These are phyloP conservation scores for Periophthalmodon schlosseri DNA, from an alignment of 2,113 vertebrate genomes.

Conservation along the genomic window DNA sequence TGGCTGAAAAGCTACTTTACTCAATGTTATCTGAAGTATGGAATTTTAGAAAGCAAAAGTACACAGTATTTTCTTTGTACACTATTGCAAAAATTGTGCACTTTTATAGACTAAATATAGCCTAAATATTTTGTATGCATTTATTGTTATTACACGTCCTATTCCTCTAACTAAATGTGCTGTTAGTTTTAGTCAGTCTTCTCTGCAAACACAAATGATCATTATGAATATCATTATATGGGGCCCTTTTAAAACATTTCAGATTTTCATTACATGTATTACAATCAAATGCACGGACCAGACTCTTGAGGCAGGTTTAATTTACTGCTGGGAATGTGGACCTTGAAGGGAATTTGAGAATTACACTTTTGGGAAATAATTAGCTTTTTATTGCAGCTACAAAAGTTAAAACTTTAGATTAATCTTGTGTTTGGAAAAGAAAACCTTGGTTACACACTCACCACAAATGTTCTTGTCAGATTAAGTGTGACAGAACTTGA, in stretches of 20 bases:
- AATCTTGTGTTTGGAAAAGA: not conserved
- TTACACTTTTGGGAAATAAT: not conserved
- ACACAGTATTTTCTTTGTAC: not conserved
- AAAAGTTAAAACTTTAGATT: too few relatives aligned
- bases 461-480: conserved; percentile 16
- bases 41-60: not conserved
- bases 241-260: too few relatives aligned
- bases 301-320: too few relatives aligned
- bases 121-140: not conserved
- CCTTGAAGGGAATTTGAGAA: too few relatives aligned
- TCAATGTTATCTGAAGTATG: too few relatives aligned
- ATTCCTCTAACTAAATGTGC: not conserved
- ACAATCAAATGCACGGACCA: too few relatives aligned
- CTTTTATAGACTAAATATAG: not conserved
- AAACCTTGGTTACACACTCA: not conserved
- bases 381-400: conserved; percentile 1
- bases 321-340: too few relatives aligned
- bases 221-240: too few relatives aligned
- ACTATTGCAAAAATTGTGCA: not conserved
- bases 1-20: not conserved
- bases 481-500: not conserved
- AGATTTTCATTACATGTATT: too few relatives aligned
- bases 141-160: not conserved
- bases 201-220: too few relatives aligned
- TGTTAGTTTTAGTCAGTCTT: not conserved